These are phyloP conservation scores for Tridacna crocea DNA, from an alignment of 2,888 invertebrate species.

Conservation along the genomic window DNA sequence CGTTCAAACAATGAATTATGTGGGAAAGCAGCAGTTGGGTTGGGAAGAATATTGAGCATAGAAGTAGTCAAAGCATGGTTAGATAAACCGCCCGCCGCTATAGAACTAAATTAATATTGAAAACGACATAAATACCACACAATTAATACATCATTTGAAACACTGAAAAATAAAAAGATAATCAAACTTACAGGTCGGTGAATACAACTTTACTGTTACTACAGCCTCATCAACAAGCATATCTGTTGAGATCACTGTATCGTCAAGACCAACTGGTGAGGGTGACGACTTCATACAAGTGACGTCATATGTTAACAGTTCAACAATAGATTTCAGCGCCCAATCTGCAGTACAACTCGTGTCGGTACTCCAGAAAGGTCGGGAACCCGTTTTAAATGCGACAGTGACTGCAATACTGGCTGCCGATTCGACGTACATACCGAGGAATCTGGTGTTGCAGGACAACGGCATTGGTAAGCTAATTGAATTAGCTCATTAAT, in stretches of 20 bases:
- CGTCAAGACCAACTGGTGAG: neutral
- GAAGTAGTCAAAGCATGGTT: too few species aligned
- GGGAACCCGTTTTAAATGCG: constrained; percentile 9
- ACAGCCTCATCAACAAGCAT: neutral
- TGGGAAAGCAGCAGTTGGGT: too few species aligned
- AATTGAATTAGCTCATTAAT: neutral
- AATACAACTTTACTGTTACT: neutral
- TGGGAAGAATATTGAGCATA: too few species aligned
- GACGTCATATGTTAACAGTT: neutral
- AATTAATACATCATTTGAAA: too few species aligned
- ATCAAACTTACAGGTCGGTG: neutral
- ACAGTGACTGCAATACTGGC: constrained; percentile 19
- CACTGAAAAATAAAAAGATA: too few species aligned
- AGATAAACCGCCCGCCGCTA: too few species aligned
- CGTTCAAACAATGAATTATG: too few species aligned
- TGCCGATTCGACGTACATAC: neutral
- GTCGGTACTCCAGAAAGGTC: neutral
- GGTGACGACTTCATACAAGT: neutral
- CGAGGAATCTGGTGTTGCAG: neutral
- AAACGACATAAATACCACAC: too few species aligned
- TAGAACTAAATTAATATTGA: too few species aligned
- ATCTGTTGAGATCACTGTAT: neutral
- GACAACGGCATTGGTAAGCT: constrained; percentile 15
- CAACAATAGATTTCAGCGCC: neutral
- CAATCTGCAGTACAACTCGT: neutral